Evolutionary conservation across 2,888 invertebrate species (phyloP).

Genomic region (Saturnia pavonia): DNA sequence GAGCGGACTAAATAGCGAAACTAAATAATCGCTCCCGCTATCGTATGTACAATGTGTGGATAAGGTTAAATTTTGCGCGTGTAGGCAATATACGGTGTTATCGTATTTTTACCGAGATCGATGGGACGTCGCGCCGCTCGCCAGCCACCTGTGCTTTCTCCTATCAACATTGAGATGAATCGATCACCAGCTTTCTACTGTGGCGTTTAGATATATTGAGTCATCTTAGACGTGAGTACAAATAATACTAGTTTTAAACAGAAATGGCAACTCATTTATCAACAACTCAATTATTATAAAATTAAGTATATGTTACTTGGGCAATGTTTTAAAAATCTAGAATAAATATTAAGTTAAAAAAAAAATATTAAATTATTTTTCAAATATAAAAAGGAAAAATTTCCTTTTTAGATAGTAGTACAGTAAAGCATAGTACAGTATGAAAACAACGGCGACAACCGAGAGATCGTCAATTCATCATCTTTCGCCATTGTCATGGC

Average conservation of each 20-base stretch:
- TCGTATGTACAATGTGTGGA: conserved; percentile 20
- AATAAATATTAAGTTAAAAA: too few relatives aligned
- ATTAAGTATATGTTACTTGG: background rate
- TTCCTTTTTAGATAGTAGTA: too few relatives aligned
- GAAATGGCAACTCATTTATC: background rate
- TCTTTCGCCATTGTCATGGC: too few relatives aligned
- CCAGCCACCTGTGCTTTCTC: conserved; percentile 56
- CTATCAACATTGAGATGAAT: conserved; percentile 12
- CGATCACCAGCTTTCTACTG: conserved; percentile 8
- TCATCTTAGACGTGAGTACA: background rate
- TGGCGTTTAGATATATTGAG: conserved; percentile 5
- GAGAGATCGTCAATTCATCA: too few relatives aligned
- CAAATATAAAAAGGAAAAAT: too few relatives aligned
- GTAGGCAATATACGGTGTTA: conserved; percentile 56
- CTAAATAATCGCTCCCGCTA: conserved; percentile 15
- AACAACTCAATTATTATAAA: background rate
- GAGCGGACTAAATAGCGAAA: too few relatives aligned
- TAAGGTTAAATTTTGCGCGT: conserved; percentile 28
- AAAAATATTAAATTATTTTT: too few relatives aligned
- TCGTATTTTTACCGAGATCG: conserved; percentile 69
- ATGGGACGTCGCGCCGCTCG: conserved; percentile 52
- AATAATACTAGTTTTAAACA: background rate
- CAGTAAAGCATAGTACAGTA: too few relatives aligned
- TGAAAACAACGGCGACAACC: too few relatives aligned
- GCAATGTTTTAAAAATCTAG: background rate